Evolutionary conservation across 2,797 vertebrate species (phyloP), one percentile per base, ranked within the genome.

Genomic region (Thaleichthys pacificus): DNA sequence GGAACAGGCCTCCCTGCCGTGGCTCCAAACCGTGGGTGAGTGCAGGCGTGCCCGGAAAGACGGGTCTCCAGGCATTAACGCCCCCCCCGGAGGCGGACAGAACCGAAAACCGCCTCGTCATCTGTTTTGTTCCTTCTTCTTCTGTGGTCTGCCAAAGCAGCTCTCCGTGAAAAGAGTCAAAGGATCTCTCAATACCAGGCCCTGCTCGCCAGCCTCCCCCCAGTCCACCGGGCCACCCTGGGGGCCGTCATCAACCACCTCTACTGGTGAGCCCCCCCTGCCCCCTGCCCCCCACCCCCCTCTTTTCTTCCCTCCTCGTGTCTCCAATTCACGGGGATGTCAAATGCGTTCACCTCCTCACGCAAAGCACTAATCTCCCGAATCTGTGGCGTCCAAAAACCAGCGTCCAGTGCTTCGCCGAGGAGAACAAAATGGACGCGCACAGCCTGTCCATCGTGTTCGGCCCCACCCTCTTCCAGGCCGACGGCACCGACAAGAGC

Each of bases 371-470:
- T 12, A 26, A 42, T n/a, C 38, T 30, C 47, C 49, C 12, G 28
- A 24, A 61, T 61, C 24, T 26, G 11, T 26, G 11, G 24, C 4
- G 42, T 58, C 51, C 51, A 49, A 28, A 58, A 30, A 26, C 26
- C 79, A 95, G 95, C 7, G 89, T 95, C 72, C 93, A 95, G 80
- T 90, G 84, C 67, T 92, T 95, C 73, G 91, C 93, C 0, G 88
- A 91, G 19, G 82, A 89, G 5, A 95, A 95, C 84, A 93, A 95
- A 81, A 95, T 95, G 95, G 94, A 87, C 42, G 86, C 83, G 0
- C 93, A 93, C 89, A 95, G 95, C 83, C 72, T 95, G 90, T 93
- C 94, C 47, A 95, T 95, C 0, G 93, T 95, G 51, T 95, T 95
- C 0, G 93, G 94, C 24, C 94, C 95, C 12, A 94, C 94, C 0